Evolutionary conservation across 2,797 vertebrate genomes (phyloP), one percentile per base, ranked within the genome.

Genomic region (Artibeus lituratus): DNA sequence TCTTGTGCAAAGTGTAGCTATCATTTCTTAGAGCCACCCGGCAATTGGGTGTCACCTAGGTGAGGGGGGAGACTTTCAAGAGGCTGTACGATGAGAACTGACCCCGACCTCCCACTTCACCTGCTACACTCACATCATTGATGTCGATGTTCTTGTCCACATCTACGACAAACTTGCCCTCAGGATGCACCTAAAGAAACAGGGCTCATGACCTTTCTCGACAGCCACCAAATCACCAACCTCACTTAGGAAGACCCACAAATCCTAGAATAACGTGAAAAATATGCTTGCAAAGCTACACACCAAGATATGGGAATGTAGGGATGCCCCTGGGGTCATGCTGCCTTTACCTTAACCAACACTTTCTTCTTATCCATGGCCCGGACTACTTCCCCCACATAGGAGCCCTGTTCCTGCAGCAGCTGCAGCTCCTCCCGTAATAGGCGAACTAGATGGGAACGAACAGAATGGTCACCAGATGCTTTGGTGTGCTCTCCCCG

Each of bases 301-400:
- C 12, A n/a, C 55, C 67, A 37, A 65, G 35, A 22, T 10, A 37
- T 7, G 1, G 55, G 57, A 42, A 26, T 3, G 9, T 59, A 53
- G 10, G 15, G 44, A 29, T 57, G 51, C 12, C 22, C 69, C 21
- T 21, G 49, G 51, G 16, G 72, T n/a, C 73, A 57, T 21, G 29
- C 7, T 78, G 72, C 47, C 90, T 39, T 0, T 98, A 99, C 99
- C 99, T 99, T 99, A 19, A 99, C 99, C 1, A 99, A 98, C 76
- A 99, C 99, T 97, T 99, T 99, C 98, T 99, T 99, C 98, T 99
- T 99, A 97, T 99, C 99, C 99, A 99, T 99, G 94, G 99, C 99
- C 95, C 99, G 99, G 49, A 99, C 99, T 81, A 99, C 99, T 97
- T 99, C 99, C 14, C 99, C 99, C 22, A 99, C 99, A 0, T 99